Conservation (phyloP, 2,797 vertebrate genomes). For the Chelonia mydas region DNA sequence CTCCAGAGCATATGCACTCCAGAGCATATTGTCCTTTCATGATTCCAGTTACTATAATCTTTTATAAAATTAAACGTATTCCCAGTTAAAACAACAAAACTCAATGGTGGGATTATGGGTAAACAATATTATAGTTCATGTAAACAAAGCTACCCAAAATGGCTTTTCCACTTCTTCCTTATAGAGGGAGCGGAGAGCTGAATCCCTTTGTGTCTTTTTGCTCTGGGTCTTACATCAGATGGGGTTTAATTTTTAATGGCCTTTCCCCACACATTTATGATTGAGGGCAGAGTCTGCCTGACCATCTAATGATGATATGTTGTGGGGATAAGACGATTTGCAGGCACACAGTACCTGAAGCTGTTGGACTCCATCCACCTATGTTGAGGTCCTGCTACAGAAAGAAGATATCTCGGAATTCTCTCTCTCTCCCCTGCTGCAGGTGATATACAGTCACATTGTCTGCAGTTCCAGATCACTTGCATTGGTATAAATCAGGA, state of each 20-base stretch:
- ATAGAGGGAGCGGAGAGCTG: background rate
- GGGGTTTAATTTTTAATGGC: background rate
- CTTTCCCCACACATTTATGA: background rate
- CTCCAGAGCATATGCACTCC: background rate
- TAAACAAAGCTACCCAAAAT: background rate
- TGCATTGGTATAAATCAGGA: background rate
- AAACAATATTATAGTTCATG: background rate
- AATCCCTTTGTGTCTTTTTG: background rate
- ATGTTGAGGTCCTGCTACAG: background rate
- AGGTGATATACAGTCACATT: background rate
- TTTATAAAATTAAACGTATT: background rate
- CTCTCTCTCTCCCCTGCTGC: no score
- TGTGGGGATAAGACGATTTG: background rate
- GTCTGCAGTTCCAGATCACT: background rate
- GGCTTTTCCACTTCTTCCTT: background rate
- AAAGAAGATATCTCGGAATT: background rate
- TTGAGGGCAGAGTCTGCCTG: background rate
- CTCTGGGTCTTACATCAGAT: background rate
- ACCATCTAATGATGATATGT: background rate
- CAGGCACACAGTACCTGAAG: background rate
- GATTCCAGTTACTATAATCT: background rate
- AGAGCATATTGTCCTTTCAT: background rate
- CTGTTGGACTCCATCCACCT: background rate
- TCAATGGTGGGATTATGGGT: background rate
- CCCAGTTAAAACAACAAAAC: background rate